phyloP scores from a whole-genome alignment of 2,797 vertebrate genomes.

The Monodelphis domestica region DNA sequence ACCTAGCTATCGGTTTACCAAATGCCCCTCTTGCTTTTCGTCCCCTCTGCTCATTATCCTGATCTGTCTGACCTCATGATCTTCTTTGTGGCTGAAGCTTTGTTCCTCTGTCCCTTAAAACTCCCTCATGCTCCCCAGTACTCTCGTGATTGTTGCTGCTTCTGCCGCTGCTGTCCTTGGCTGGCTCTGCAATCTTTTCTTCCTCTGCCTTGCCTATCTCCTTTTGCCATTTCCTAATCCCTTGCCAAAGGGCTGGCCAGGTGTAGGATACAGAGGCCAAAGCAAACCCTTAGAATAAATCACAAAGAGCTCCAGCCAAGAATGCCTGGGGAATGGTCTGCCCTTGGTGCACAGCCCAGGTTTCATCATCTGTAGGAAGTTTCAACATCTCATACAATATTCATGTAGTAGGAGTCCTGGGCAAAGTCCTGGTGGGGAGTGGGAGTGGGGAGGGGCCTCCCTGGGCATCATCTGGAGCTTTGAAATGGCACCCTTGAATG shows the following conservation, averaged over 20 bases:
- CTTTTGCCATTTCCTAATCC: neutral
- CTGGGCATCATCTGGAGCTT: neutral
- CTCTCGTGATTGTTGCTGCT: neutral
- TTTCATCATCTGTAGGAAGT: neutral
- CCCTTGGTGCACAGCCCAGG: fast-evolving
- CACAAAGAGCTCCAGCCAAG: neutral
- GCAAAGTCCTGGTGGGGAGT: neutral
- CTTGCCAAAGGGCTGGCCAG: neutral
- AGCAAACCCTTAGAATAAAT: neutral
- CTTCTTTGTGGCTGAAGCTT: neutral
- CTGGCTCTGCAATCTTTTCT: neutral
- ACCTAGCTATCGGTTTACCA: neutral
- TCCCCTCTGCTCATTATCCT: neutral
- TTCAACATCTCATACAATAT: neutral
- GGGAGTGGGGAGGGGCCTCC: neutral
- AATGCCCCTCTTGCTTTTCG: neutral
- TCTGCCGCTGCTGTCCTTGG: neutral
- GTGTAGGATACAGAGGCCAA: neutral
- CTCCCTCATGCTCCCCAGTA: neutral
- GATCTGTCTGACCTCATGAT: neutral
- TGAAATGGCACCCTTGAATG: neutral
- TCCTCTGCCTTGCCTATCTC: neutral
- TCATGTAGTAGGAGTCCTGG: neutral
- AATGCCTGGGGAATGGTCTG: neutral
- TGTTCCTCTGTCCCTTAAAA: neutral